Conservation (phyloP, 2,797 vertebrate species). For the Craterocephalus amniculus region DNA sequence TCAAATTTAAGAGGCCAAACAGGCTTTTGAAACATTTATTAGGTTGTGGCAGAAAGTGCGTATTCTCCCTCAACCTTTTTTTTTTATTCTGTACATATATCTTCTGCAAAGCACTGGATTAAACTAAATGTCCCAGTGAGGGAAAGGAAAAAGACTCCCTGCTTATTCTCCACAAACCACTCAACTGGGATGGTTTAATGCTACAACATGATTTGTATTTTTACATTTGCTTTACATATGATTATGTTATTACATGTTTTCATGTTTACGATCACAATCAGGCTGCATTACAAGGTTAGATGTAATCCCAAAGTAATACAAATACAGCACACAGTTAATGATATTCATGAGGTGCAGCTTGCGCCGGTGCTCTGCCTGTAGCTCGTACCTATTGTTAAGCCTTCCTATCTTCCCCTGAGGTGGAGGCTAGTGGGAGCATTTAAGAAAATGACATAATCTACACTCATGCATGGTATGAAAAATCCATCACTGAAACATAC, state of each 20-base stretch:
- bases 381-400: conserved; percentile 74
- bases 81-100: conserved; percentile 23
- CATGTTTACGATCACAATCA: conserved; percentile 77
- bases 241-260: conserved; percentile 79
- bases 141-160: conserved; percentile 10
- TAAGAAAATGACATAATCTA: conserved; percentile 74
- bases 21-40: conserved; percentile 28
- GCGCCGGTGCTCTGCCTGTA: conserved; percentile 69
- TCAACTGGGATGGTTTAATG: conserved; percentile 64
- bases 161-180: conserved; percentile 45
- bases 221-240: conserved; percentile 82
- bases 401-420: conserved; percentile 60
- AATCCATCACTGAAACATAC: conserved; percentile 40
- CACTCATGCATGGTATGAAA: conserved; percentile 26
- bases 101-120: conserved; percentile 36
- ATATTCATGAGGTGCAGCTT: conserved; percentile 79
- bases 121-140: conserved; percentile 37
- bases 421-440: conserved; percentile 58
- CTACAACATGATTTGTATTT: conserved; percentile 77
- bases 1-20: neutral
- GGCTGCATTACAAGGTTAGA: conserved; percentile 75
- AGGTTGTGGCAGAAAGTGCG: conserved; percentile 26
- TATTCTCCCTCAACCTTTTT: conserved; percentile 7
- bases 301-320: conserved; percentile 82
- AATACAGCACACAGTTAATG: conserved; percentile 78